These are phyloP conservation scores for Chlamydotis undulata DNA, from an alignment of 2,113 vertebrate genomes.

Conservation along the genomic window DNA sequence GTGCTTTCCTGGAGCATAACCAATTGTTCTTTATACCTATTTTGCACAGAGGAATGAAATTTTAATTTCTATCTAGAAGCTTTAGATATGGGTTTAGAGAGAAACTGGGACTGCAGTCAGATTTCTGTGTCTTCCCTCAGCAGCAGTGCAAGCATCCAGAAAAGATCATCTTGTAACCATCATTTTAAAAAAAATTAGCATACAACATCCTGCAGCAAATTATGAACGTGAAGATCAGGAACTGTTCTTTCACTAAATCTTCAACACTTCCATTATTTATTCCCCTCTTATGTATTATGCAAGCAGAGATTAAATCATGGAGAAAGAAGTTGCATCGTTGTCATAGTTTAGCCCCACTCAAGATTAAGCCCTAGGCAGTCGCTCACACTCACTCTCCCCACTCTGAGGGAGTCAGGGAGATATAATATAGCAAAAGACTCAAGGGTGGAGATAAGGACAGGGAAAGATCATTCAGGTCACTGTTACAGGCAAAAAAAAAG, in stretches of 20 bases:
- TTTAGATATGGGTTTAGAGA: not conserved
- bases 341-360: too few species aligned
- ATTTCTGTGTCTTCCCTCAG: not conserved
- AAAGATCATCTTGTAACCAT: not conserved
- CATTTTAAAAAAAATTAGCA: not conserved
- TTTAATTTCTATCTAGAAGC: not conserved
- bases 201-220: not conserved
- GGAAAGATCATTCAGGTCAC: too few species aligned
- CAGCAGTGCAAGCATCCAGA: not conserved
- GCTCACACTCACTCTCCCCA: too few species aligned
- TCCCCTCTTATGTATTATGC: not conserved
- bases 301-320: not conserved
- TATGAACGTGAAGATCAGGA: not conserved
- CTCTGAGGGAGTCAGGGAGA: too few species aligned
- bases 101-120: not conserved
- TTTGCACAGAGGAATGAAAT: not conserved
- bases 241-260: not conserved
- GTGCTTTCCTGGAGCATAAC: too few species aligned
- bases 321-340: not conserved
- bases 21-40: not conserved
- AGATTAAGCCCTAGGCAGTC: too few species aligned
- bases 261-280: not conserved
- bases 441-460: too few species aligned
- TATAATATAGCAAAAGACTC: too few species aligned
- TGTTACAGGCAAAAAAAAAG: too few species aligned